Evolutionary conservation across 2,113 vertebrate genomes (phyloP), one percentile per base, ranked within the genome.

Genomic region (Calidris pugnax): DNA sequence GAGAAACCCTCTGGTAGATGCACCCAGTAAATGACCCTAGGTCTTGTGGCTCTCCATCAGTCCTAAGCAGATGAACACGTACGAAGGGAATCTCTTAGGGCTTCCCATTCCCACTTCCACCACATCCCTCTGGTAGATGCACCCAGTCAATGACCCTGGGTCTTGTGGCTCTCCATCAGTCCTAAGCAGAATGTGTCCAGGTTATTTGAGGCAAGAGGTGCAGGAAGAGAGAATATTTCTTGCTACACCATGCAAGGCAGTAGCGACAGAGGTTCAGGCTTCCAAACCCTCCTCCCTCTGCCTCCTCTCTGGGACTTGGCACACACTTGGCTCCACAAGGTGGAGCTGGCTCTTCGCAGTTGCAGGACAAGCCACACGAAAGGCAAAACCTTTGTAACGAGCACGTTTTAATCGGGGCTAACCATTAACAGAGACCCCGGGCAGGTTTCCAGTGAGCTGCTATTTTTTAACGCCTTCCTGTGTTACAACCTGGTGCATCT

Each of bases 271-370:
- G 4, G 24, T 22, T 6, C 3, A 33, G 53, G 27, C 28, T 39
- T 10, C 1, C 45, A 14, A 67, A 47, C 4, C 43, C 33, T 55
- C 32, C 50, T 60, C 35, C 37, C 1, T 0, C 17, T 53, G 18
- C 24, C 0, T 41, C 9, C 43, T 41, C 45, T 4, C 56, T 5
- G 55, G 2, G 30, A 6, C 21, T 12, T 16, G 30, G 33, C 43
- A n/a, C n/a, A n/a, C n/a, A n/a, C n/a, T n/a, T n/a, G n/a, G n/a
- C n/a, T n/a, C n/a, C n/a, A 73, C 95, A 10, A 96, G 96, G 30
- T 97, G 96, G 97, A 66, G 96, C 97, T 94, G 90, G 50, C 69
- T 85, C 80, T 90, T 91, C 14, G 66, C 86, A 71, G 11, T 84
- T 90, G 47, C 39, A 50, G 48, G 56, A 55, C 1, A 21, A 71